Base-by-base conservation (phyloP, 2,888 invertebrate species). In the Dicroscelio sp. region DNA sequence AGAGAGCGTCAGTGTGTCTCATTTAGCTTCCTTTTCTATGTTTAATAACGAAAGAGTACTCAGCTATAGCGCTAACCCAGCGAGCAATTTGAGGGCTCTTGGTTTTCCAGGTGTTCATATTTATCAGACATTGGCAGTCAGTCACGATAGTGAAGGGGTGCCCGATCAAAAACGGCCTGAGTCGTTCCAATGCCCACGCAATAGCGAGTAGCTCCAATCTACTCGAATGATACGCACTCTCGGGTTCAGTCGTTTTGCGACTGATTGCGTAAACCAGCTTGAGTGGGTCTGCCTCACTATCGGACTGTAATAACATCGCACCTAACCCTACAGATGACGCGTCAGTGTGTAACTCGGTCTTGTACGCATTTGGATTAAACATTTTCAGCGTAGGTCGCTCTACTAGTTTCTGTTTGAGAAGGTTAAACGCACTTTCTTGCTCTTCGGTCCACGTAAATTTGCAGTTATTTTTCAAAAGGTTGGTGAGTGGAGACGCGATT, bases 61-160 rank as follows among this genome's bases (percentile, higher is more conserved):
- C 95, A 0, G 89, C 60, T 2, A 94, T 33, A 17, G 84, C 60
- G n/a, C 75, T 90, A 20, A 76, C 80, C 93, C 92, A 94, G 35
- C 93, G 73, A 10, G 90, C 90, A 5, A 94, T 91, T 23, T 94
- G 93, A 3, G 93, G 76, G 55, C 92, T 94, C 35, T 82, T 60
- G 2, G 93, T 38, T 14, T 38, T 94, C 55, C 88, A 48, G 0
- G 90, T 63, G 25, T 92, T 93, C 3, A 94, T 33, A 12, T 94
- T 91, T 6, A 94, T 48, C 4, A 95, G 43, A 12, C 94, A 94
- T 35, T 94, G 93, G 43, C 93, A 95, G 78, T 95, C 95, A 0
- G 93, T 94, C 0, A 94, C 80, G 1, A 95, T 87, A 0, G 55
- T 84, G 76, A 95, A 94, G 2, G 67, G 48, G 14, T 94, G 88